These are phyloP conservation scores for Sarcophaga rosellei DNA, from an alignment of 2,888 invertebrate genomes.

Conservation along the genomic window DNA sequence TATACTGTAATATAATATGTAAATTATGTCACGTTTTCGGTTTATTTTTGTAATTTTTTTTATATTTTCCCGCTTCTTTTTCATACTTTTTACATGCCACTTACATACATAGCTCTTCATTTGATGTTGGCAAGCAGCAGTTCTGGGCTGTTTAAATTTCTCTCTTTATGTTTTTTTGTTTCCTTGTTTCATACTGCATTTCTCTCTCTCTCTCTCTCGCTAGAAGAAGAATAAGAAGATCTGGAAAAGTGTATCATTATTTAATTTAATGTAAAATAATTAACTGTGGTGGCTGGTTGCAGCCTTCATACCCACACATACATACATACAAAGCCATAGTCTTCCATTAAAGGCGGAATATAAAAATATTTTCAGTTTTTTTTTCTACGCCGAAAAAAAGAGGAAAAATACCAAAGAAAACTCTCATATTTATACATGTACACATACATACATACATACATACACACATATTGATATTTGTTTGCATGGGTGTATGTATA, in stretches of 20 bases:
- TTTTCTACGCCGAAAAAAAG: background rate
- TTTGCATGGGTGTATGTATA: conserved; percentile 3
- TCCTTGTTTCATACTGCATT: conserved; percentile 1
- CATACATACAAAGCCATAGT: conserved; percentile 1
- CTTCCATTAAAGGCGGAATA: conserved; percentile 5
- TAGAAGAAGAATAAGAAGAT: conserved; percentile 41
- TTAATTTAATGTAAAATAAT: conserved; percentile 82
- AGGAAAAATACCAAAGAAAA: conserved; percentile 24
- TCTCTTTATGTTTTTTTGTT: background rate
- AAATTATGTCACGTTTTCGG: conserved; percentile 79
- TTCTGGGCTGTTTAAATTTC: conserved; percentile 48
- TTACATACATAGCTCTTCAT: conserved; percentile 65
- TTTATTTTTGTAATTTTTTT: conserved; percentile 56
- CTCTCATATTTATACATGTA: conserved; percentile 15
- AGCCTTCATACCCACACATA: background rate
- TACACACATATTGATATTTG: conserved; percentile 8
- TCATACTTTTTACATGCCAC: conserved; percentile 58
- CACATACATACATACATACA: conserved; percentile 38
- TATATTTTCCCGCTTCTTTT: conserved; percentile 12
- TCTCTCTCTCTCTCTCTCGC: too few species aligned
- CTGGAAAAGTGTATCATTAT: conserved; percentile 80
- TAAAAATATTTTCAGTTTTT: conserved; percentile 8
- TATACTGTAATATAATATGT: conserved; percentile 72
- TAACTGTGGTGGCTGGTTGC: conserved; percentile 71
- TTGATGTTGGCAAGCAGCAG: conserved; percentile 51